Evolutionary conservation across 2,888 invertebrate genomes (phyloP).

Genomic region (Euproctis similis): DNA sequence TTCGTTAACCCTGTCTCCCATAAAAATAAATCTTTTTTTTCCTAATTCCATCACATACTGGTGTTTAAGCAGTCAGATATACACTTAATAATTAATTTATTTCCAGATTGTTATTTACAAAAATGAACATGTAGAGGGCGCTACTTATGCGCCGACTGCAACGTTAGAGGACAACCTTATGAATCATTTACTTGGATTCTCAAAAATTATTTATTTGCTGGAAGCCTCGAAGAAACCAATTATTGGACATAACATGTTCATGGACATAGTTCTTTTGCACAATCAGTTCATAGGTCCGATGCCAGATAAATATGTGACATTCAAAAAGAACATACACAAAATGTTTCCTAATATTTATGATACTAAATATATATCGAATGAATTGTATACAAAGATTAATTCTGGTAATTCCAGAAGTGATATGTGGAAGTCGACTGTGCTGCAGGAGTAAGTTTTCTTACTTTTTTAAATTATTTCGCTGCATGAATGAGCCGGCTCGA

Average conservation of each 20-base stretch:
- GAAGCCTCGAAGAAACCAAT: constrained; percentile 79
- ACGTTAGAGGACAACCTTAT: constrained; percentile 69
- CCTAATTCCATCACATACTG: too few species aligned
- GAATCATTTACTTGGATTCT: constrained; percentile 78
- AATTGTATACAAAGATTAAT: constrained; percentile 58
- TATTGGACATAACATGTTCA: constrained; percentile 83
- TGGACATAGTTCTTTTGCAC: constrained; percentile 82
- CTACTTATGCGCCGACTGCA: constrained; percentile 43
- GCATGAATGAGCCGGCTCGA: too few species aligned
- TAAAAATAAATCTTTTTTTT: too few species aligned
- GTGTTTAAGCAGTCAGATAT: too few species aligned
- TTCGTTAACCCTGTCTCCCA: too few species aligned
- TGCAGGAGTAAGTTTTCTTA: constrained; percentile 62
- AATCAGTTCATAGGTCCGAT: constrained; percentile 82
- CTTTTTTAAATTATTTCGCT: too few species aligned
- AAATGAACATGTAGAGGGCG: constrained; percentile 55
- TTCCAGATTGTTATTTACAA: constrained; percentile 61
- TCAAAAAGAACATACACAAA: constrained; percentile 77
- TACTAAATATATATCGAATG: constrained; percentile 81
- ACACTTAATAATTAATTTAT: too few species aligned
- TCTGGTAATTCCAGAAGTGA: too few species aligned
- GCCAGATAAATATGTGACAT: constrained; percentile 78
- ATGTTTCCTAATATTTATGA: constrained; percentile 83
- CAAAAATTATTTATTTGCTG: constrained; percentile 79
- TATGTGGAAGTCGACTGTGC: constrained; percentile 66